These are phyloP conservation scores for Eristalis arbustorum DNA, from an alignment of 2,888 invertebrate genomes.

Conservation along the genomic window DNA sequence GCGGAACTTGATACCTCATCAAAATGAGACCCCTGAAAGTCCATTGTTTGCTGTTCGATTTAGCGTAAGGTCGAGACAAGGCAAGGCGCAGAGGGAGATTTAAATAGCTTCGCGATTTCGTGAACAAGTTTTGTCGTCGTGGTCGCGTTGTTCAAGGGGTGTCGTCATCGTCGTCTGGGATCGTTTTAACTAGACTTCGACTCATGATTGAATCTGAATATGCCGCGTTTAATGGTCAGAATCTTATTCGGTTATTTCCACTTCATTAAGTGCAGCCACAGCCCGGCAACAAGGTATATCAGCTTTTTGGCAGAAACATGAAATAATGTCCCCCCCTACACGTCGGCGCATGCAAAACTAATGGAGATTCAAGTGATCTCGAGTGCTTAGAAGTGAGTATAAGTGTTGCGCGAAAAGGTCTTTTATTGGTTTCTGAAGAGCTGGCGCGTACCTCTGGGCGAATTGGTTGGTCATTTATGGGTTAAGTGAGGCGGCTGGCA, in stretches of 20 bases:
- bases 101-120: neutral
- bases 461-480: constrained; percentile 48
- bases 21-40: constrained; percentile 22
- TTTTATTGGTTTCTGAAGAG: constrained; percentile 45
- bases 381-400: constrained; percentile 55
- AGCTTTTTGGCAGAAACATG: constrained; percentile 17
- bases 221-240: constrained; percentile 58
- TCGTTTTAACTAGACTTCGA: neutral
- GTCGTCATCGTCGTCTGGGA: constrained; percentile 2
- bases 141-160: constrained; percentile 12
- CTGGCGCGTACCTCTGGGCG: constrained; percentile 36
- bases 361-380: constrained; percentile 48
- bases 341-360: constrained; percentile 14
- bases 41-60: constrained; percentile 49
- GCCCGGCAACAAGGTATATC: neutral
- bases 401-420: constrained; percentile 38
- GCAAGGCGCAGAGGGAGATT: neutral
- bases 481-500: constrained; percentile 12
- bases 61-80: constrained; percentile 44
- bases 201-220: constrained; percentile 14
- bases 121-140: neutral
- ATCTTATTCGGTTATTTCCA: constrained; percentile 55
- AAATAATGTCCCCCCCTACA: neutral
- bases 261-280: constrained; percentile 44
- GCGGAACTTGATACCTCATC: constrained; percentile 37